Conservation (phyloP, 2,113 vertebrate genomes). For the Sitta europaea region DNA sequence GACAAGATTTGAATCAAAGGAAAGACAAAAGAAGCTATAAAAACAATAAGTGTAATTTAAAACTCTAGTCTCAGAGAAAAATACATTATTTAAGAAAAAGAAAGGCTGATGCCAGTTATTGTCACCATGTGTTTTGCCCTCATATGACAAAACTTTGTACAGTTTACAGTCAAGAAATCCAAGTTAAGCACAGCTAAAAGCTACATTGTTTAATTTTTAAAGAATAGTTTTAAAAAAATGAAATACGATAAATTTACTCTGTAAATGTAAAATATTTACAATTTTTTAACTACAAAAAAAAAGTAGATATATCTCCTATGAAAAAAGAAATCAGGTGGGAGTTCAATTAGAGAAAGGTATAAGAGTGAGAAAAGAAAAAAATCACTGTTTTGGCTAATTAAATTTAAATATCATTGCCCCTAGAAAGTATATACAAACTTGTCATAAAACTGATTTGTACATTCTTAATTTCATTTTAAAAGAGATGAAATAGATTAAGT, state of each 20-base stretch:
- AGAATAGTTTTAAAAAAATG: not conserved
- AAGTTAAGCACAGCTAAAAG: not conserved
- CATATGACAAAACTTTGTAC: not conserved
- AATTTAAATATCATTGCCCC: not conserved
- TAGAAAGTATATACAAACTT: not conserved
- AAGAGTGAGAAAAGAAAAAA: not conserved
- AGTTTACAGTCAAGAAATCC: not conserved
- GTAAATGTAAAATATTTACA: not conserved
- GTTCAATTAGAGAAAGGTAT: not conserved
- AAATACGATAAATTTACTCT: not conserved
- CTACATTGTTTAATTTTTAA: not conserved
- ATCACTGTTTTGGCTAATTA: not conserved
- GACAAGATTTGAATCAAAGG: not conserved
- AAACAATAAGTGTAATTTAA: not conserved
- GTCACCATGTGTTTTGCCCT: not conserved
- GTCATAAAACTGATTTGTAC: not conserved
- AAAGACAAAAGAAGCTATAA: not conserved
- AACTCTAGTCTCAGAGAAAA: not conserved
- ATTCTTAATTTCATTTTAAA: not conserved
- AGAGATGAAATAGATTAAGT: not conserved
- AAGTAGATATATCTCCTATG: not conserved
- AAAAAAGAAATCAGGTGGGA: not conserved
- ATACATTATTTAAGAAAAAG: not conserved
- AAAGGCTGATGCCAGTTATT: not conserved
- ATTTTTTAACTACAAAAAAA: not conserved